Evolutionary conservation across 2,888 invertebrate species (phyloP).

Genomic region (Dasysyrphus tricinctus): DNA sequence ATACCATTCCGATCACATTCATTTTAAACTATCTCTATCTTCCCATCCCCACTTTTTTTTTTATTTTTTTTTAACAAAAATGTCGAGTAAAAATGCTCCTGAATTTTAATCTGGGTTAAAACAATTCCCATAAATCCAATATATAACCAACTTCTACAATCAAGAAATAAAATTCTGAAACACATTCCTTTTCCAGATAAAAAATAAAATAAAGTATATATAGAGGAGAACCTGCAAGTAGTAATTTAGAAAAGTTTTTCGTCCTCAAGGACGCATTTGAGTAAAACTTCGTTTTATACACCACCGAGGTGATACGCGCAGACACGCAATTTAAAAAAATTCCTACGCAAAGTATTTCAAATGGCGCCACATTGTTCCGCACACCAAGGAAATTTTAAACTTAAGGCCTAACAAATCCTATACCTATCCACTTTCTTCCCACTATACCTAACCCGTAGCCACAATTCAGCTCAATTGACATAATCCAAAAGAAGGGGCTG

Average conservation of each 20-base stretch:
- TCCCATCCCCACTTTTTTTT: not conserved
- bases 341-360: conserved; percentile 59
- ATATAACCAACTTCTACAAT: conserved; percentile 51
- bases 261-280: conserved; percentile 53
- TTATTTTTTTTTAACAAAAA: not conserved
- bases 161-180: conserved; percentile 50
- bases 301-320: conserved; percentile 56
- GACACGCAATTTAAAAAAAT: conserved; percentile 59
- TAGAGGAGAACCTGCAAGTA: conserved; percentile 3
- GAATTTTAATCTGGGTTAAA: conserved; percentile 60
- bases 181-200: conserved; percentile 36
- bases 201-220: not conserved
- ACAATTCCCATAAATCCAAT: conserved; percentile 60
- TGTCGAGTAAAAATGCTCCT: conserved; percentile 31
- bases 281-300: conserved; percentile 30
- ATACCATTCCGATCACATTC: conserved; percentile 35
- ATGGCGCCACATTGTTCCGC: conserved; percentile 63
- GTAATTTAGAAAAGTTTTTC: conserved; percentile 37
- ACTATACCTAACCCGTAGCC: conserved; percentile 15
- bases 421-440: no score
- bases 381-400: conserved; percentile 50
- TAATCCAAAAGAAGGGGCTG: conserved; percentile 49
- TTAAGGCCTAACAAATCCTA: conserved; percentile 30
- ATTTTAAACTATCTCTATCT: conserved; percentile 36
- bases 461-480: conserved; percentile 55